Evolutionary conservation across 1,140 invertebrate species (phyloP).

Genomic region (Apis laboriosa): DNA sequence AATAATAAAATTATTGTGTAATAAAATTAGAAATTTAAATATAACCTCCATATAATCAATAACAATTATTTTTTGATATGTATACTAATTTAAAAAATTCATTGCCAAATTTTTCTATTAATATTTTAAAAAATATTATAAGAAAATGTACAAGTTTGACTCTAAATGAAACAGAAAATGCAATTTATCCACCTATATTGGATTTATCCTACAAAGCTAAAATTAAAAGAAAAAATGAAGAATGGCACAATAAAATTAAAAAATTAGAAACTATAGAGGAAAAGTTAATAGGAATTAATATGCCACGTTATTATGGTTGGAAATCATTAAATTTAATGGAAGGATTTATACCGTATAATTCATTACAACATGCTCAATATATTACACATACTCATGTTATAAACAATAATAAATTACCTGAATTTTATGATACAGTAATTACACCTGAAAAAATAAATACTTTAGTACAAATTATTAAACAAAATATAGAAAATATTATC

Average conservation of each 20-base stretch:
- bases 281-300: conserved; percentile 90
- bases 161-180: background rate
- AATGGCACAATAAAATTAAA: conserved; percentile 83
- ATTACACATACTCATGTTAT: conserved; percentile 87
- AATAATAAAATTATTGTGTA: background rate
- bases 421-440: conserved; percentile 80
- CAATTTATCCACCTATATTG: conserved; percentile 84
- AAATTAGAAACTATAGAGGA: conserved; percentile 88
- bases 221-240: conserved; percentile 75
- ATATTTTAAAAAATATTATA: background rate
- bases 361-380: conserved; percentile 85
- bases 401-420: conserved; percentile 81
- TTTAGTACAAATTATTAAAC: conserved; percentile 80
- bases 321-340: conserved; percentile 84
- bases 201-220: conserved; percentile 79
- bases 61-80: conserved; percentile 27
- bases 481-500: conserved; percentile 83
- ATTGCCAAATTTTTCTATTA: conserved; percentile 1
- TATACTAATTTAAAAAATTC: background rate
- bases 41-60: conserved; percentile 8
- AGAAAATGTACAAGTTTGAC: background rate
- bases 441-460: conserved; percentile 73
- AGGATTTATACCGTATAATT: conserved; percentile 84
- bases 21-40: background rate
- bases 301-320: conserved; percentile 91